Percentiles rank a stretch among this genome's conserved stretches.
Evolutionary conservation across 2,888 invertebrate species (phyloP).

Genomic region (Onchidella celtica): DNA sequence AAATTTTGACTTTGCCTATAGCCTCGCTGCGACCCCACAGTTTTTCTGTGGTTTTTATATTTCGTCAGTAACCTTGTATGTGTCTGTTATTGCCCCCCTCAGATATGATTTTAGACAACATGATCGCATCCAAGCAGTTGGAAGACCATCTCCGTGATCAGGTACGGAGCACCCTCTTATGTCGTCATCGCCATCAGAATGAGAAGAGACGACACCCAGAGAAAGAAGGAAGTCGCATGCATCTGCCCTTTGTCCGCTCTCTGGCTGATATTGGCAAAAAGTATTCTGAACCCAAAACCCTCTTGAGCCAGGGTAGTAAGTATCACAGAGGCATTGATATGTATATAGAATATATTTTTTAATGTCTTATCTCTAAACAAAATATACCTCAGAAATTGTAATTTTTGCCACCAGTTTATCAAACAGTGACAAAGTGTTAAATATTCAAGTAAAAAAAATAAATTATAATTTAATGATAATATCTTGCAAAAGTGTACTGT

Average conservation of each 20-base stretch:
- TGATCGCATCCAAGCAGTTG: constrained; percentile 89
- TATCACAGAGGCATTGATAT: neutral
- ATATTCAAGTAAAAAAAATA: no score
- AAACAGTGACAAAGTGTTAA: no score
- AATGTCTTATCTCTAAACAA: neutral
- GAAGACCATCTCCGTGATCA: constrained; percentile 88
- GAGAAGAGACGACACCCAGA: constrained; percentile 82
- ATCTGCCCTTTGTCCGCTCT: constrained; percentile 85
- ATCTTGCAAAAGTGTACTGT: no score
- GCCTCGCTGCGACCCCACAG: no score
- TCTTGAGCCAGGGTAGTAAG: constrained; percentile 51
- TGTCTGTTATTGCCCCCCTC: no score
- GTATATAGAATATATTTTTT: neutral
- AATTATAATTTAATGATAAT: no score
- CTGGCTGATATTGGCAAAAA: constrained; percentile 97
- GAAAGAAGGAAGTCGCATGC: constrained; percentile 71
- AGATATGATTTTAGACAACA: constrained; percentile 92
- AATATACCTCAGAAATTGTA: no score
- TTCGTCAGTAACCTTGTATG: no score
- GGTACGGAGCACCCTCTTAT: constrained; percentile 90
- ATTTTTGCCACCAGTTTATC: no score
- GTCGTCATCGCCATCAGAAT: constrained; percentile 96
- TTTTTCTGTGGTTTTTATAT: no score
- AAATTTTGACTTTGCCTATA: no score
- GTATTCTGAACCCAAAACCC: constrained; percentile 84